Percentiles rank a stretch among this genome's conserved stretches.
Evolutionary conservation across 2,888 invertebrate species (phyloP).

Genomic region (Globia sparganii): DNA sequence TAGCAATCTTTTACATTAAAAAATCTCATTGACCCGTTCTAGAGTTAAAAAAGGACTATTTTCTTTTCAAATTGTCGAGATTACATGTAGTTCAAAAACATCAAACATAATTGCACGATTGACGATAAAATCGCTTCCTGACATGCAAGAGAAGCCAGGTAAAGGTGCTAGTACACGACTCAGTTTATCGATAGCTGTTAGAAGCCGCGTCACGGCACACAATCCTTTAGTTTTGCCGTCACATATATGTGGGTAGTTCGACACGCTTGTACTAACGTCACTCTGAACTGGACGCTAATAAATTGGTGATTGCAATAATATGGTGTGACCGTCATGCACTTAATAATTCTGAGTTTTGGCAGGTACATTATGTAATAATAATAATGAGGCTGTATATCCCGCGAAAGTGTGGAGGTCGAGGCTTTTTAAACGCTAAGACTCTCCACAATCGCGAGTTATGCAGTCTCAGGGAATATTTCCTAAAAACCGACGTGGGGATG

Average conservation of each 20-base stretch:
- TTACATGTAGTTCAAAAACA: not conserved
- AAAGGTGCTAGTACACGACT: slow-evolving; percentile 31
- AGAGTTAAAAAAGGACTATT: not conserved
- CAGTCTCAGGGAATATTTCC: too few relatives aligned
- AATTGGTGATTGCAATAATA: slow-evolving; percentile 16
- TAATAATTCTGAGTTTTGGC: not conserved
- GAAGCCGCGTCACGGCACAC: slow-evolving; percentile 65
- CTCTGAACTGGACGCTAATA: slow-evolving; percentile 27
- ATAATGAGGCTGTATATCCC: too few relatives aligned
- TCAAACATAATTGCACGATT: not conserved
- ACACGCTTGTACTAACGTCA: slow-evolving; percentile 32
- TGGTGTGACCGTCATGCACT: slow-evolving; percentile 16
- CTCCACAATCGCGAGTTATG: too few relatives aligned
- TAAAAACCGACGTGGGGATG: too few relatives aligned
- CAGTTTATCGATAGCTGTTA: slow-evolving; percentile 23
- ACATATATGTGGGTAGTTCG: slow-evolving; percentile 17
- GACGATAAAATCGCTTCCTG: not conserved
- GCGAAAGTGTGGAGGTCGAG: too few relatives aligned
- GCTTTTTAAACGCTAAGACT: too few relatives aligned
- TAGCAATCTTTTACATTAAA: too few relatives aligned
- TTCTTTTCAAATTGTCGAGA: not conserved
- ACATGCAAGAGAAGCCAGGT: slow-evolving; percentile 56
- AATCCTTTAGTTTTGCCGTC: slow-evolving; percentile 68
- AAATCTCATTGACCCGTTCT: too few relatives aligned
- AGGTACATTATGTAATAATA: not conserved